Percentiles rank a stretch among this genome's conserved stretches.
These are phyloP conservation scores for Hydraecia micacea DNA, from an alignment of 2,888 invertebrate species.

Conservation along the genomic window DNA sequence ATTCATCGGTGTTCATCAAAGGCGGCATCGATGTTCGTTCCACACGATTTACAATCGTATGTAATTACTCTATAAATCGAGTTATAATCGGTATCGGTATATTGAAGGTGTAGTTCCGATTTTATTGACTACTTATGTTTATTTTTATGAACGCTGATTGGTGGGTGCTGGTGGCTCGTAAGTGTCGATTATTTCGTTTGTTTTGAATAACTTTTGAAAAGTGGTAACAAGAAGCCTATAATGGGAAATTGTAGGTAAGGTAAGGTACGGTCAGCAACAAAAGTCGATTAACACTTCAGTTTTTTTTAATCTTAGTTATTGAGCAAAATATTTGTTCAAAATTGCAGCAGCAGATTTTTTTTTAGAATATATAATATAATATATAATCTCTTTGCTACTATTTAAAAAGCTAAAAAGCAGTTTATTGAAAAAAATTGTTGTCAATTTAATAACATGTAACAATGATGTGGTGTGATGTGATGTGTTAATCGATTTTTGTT, in stretches of 20 bases:
- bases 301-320: too few relatives aligned
- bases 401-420: too few relatives aligned
- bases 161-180: background rate
- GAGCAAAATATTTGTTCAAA: too few relatives aligned
- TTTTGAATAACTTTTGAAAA: background rate
- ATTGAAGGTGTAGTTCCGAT: slow-evolving; percentile 26
- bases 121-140: slow-evolving; percentile 41
- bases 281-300: too few relatives aligned
- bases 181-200: background rate
- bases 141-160: slow-evolving; percentile 40
- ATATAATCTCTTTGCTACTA: too few relatives aligned
- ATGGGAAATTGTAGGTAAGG: background rate
- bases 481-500: too few relatives aligned
- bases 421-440: too few relatives aligned
- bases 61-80: slow-evolving; percentile 76
- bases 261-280: too few relatives aligned
- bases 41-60: slow-evolving; percentile 70
- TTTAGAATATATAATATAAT: too few relatives aligned
- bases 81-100: slow-evolving; percentile 73
- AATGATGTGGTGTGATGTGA: too few relatives aligned
- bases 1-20: slow-evolving; percentile 78
- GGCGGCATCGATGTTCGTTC: slow-evolving; percentile 72
- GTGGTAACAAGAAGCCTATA: background rate
- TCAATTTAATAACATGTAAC: too few relatives aligned
- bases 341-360: too few relatives aligned